A percentile compares a stretch with the other conserved stretches of the same genome.
Conservation (phyloP, 2,888 invertebrate species). For the Sphaerolaimus hirsutus region DNA sequence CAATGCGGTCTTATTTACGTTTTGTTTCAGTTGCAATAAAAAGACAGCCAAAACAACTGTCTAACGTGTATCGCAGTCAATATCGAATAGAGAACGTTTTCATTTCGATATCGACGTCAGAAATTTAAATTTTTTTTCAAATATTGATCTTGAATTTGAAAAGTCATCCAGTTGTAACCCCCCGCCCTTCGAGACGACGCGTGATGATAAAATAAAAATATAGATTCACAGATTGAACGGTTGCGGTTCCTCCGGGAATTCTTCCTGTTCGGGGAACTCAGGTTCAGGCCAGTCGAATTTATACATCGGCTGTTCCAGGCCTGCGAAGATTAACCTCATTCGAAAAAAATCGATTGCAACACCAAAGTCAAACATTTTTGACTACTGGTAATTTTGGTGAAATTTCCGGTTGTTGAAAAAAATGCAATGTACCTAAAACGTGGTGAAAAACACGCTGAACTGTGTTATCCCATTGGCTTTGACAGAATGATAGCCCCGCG, state of each 20-base stretch:
- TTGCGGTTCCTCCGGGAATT: conserved; percentile 50
- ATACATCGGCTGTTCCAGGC: conserved; percentile 51
- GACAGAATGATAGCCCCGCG: conserved; percentile 69
- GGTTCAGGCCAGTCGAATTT: conserved; percentile 66
- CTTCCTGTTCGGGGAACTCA: conserved; percentile 44
- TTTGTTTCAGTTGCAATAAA: too few species aligned
- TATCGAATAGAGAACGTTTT: too few species aligned
- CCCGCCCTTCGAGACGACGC: conserved; percentile 14
- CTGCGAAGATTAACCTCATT: conserved; percentile 26
- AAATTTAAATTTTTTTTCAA: too few species aligned
- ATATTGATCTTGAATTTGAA: too few species aligned
- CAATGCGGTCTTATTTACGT: too few species aligned
- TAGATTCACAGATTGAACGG: conserved; percentile 17
- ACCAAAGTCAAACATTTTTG: neutral
- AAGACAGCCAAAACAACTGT: too few species aligned
- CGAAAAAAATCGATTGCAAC: neutral
- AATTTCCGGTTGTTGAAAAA: neutral
- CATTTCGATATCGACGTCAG: too few species aligned
- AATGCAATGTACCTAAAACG: conserved; percentile 39
- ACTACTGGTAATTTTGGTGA: neutral
- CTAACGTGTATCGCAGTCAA: too few species aligned
- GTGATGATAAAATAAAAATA: neutral
- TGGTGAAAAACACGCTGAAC: conserved; percentile 58
- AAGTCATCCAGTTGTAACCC: neutral
- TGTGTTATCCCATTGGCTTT: conserved; percentile 64